Evolutionary conservation across 2,797 vertebrate species (phyloP).

Genomic region (Decapterus maruadsi): DNA sequence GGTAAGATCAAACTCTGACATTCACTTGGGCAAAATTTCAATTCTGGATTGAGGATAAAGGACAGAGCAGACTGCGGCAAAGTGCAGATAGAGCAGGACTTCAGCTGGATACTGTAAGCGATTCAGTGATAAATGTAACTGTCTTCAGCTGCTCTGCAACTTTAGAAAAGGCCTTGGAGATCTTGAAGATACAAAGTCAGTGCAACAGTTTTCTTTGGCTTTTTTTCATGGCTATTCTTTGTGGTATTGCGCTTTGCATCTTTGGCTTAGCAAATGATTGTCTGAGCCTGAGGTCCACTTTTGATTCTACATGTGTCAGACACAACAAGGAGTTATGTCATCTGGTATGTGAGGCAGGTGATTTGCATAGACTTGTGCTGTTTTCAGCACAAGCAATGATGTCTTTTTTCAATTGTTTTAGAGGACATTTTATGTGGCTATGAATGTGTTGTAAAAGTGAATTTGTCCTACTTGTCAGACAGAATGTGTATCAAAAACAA

Average conservation of each 20-base stretch:
- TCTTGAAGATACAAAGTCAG: background rate
- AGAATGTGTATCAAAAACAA: background rate
- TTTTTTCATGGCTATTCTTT: background rate
- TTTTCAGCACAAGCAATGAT: background rate
- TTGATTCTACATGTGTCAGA: background rate
- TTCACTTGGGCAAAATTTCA: slow-evolving; percentile 10
- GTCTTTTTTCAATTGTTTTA: background rate
- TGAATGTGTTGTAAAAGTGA: background rate
- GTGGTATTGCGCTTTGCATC: background rate
- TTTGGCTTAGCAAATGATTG: background rate
- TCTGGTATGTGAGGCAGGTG: background rate
- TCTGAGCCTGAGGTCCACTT: background rate
- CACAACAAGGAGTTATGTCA: background rate
- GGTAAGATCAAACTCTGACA: slow-evolving; percentile 50
- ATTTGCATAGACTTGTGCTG: background rate
- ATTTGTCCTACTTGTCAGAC: background rate
- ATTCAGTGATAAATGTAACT: too few relatives aligned
- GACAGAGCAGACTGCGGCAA: background rate
- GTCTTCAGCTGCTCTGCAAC: too few relatives aligned
- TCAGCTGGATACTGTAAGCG: background rate
- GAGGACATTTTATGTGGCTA: background rate
- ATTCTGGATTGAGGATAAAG: background rate
- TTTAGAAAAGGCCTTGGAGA: background rate
- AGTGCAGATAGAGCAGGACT: background rate
- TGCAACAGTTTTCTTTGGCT: background rate